Conservation (phyloP, 2,113 vertebrate genomes). For the Willisornis vidua region DNA sequence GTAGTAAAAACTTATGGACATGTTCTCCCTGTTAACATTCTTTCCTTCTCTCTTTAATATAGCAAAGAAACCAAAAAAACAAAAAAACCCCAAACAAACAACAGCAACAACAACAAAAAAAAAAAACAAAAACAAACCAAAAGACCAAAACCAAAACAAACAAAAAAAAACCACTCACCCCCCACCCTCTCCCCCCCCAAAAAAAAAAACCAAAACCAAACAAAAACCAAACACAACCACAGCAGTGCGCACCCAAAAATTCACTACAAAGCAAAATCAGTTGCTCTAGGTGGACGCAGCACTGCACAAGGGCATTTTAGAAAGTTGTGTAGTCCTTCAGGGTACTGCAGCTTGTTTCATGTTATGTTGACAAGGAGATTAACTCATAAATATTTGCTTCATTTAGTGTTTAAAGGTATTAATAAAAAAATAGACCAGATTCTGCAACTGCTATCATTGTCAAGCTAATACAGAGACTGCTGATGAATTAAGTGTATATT, state of each 20-base stretch:
- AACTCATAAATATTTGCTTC: neutral
- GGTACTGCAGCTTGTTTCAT: neutral
- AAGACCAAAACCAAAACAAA: too few species aligned
- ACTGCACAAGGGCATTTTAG: neutral
- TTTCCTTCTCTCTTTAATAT: constrained; percentile 36
- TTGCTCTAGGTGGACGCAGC: neutral
- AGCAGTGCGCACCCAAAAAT: neutral
- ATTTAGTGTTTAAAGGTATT: neutral
- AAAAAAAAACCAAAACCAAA: neutral
- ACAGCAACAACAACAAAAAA: neutral
- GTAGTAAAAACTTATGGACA: constrained; percentile 65
- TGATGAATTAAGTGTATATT: neutral
- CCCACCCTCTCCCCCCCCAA: neutral
- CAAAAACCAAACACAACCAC: too few species aligned
- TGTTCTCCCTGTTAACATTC: constrained; percentile 49
- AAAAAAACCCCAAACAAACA: too few species aligned
- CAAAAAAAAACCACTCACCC: too few species aligned
- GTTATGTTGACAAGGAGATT: neutral
- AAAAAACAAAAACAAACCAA: too few species aligned
- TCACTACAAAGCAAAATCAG: neutral
- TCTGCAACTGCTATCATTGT: neutral
- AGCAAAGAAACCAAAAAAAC: neutral
- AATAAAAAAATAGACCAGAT: neutral
- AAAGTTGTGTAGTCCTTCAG: neutral
- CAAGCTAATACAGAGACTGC: neutral